Percentiles rank a stretch among this genome's conserved stretches.
Evolutionary conservation across 2,797 vertebrate species (phyloP).

Genomic region (Monodelphis domestica): DNA sequence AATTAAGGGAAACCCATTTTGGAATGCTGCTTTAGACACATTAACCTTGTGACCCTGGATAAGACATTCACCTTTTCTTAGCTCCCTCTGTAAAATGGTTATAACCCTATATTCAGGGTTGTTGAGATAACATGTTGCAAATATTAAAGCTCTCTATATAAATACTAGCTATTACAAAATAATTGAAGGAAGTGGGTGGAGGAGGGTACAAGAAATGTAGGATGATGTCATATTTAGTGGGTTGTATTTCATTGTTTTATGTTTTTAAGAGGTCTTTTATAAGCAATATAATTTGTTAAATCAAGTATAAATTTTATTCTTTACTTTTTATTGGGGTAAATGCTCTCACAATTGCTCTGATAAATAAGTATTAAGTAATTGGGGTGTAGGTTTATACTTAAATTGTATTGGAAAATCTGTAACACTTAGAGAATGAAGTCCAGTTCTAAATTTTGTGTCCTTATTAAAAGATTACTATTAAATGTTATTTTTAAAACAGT

Average conservation of each 20-base stretch:
- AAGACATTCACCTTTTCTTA: not conserved
- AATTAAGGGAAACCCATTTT: not conserved
- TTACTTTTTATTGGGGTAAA: not conserved
- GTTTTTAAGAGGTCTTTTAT: not conserved
- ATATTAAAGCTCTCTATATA: not conserved
- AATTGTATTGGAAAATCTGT: not conserved
- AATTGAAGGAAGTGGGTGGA: not conserved
- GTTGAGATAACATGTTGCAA: not conserved
- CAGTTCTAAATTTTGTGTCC: not conserved
- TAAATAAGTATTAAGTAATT: not conserved
- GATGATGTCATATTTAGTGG: not conserved
- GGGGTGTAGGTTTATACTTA: not conserved
- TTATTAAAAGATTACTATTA: not conserved
- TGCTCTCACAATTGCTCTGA: not conserved
- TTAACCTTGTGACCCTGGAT: not conserved
- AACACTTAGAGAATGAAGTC: not conserved
- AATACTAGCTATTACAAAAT: not conserved
- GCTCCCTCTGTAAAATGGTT: not conserved
- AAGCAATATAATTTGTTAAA: not conserved
- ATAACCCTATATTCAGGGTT: not conserved
- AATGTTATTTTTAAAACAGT: not conserved
- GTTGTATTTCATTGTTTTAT: not conserved
- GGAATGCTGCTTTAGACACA: not conserved
- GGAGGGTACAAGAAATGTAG: not conserved
- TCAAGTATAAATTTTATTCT: not conserved